Conservation (phyloP, 2,797 vertebrate species). For the Gymnothorax reevesii region DNA sequence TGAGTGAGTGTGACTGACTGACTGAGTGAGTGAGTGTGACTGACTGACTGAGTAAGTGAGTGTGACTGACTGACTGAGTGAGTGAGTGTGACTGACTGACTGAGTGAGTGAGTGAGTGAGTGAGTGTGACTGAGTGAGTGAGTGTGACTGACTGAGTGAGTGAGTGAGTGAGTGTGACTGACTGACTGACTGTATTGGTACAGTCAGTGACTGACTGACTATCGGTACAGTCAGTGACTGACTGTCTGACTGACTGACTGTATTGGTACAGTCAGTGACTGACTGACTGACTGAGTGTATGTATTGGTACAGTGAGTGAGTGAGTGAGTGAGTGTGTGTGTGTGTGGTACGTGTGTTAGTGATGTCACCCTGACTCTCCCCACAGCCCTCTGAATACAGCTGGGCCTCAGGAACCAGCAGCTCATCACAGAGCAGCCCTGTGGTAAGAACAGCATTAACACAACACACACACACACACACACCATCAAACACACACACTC, state of each 20-base stretch:
- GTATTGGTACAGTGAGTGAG: not conserved
- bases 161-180: no score
- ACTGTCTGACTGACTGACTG: not conserved
- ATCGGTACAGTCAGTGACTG: no score
- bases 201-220: not conserved
- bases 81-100: no score
- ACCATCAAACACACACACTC: not conserved
- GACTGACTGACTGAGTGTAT: not conserved
- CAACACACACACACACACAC: constrained; percentile 22
- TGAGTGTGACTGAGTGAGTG: no score
- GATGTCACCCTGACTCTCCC: constrained; percentile 43
- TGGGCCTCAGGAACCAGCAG: constrained; percentile 86
- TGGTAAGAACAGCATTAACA: constrained; percentile 78
- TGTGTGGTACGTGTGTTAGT: not conserved
- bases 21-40: not conserved
- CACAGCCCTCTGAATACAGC: constrained; percentile 93
- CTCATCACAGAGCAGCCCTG: constrained; percentile 87
- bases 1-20: not conserved
- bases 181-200: no score
- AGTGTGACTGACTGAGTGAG: no score
- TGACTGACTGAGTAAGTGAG: not conserved
- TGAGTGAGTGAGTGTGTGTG: not conserved
- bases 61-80: not conserved
- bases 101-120: no score
- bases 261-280: not conserved